Conservation (phyloP, 2,113 vertebrate genomes). For the Cyanoramphus novaezelandiae region DNA sequence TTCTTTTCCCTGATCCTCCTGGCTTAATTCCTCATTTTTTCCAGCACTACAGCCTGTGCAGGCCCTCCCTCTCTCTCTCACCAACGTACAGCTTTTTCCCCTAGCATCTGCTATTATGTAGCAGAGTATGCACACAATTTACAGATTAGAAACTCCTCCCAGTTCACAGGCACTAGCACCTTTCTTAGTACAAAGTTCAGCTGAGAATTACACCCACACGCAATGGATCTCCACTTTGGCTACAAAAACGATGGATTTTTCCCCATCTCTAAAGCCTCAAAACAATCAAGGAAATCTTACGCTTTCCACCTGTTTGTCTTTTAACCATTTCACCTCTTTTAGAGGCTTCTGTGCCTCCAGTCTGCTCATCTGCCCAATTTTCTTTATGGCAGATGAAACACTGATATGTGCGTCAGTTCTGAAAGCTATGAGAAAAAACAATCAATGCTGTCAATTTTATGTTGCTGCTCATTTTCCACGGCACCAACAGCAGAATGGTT, state of each 20-base stretch:
- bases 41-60: background rate
- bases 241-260: background rate
- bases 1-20: background rate
- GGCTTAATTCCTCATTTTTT: background rate
- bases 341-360: background rate
- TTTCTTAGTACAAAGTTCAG: background rate
- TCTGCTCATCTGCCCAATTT: background rate
- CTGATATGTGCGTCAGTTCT: rapidly evolving
- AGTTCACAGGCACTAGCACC: rapidly evolving
- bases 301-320: background rate
- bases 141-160: background rate
- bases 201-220: background rate
- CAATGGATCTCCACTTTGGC: background rate
- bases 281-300: background rate
- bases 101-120: rapidly evolving
- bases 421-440: background rate
- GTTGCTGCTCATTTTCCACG: background rate
- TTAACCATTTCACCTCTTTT: background rate
- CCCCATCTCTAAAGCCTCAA: background rate
- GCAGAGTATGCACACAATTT: background rate
- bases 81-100: background rate
- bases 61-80: background rate
- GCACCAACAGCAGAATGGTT: background rate
- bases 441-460: background rate
- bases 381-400: background rate